phyloP scores from a whole-genome alignment of 2,797 vertebrate species.

The Chelonia mydas region DNA sequence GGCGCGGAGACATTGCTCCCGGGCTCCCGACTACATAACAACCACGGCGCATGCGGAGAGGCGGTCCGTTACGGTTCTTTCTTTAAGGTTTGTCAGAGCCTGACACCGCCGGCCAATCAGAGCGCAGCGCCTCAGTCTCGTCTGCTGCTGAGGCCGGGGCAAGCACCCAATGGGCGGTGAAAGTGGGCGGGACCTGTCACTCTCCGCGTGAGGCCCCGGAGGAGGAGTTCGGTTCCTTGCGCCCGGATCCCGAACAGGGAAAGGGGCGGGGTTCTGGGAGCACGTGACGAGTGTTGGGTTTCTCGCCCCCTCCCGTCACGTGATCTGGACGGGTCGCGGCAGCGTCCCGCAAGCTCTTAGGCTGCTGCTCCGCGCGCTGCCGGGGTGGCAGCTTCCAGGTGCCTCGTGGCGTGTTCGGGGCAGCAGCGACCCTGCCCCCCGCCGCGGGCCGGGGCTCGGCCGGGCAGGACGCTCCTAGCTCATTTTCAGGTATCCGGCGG shows the following conservation, averaged over 20 bases:
- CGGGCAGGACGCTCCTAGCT: background rate
- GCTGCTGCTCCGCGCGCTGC: background rate
- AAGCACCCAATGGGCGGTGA: background rate
- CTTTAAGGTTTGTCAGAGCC: background rate
- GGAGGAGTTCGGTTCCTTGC: background rate
- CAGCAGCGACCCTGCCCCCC: background rate
- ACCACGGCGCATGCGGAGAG: background rate
- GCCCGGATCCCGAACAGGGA: too few species aligned
- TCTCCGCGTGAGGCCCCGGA: background rate
- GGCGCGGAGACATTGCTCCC: background rate
- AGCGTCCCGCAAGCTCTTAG: accelerated
- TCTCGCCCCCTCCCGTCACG: background rate
- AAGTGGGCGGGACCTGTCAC: accelerated
- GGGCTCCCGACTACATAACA: background rate
- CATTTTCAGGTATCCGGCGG: background rate
- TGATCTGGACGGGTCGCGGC: background rate
- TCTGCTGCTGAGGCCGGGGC: background rate
- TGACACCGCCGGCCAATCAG: background rate
- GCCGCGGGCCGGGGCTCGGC: background rate
- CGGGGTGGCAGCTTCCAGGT: too few species aligned
- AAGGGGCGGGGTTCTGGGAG: accelerated
- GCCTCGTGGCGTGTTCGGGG: background rate
- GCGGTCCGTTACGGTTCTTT: too few species aligned
- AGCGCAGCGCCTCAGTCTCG: background rate
- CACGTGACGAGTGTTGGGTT: background rate